Percentiles rank a stretch among this genome's conserved stretches.
phyloP scores from a whole-genome alignment of 2,888 invertebrate genomes.

The Ophraella communa region DNA sequence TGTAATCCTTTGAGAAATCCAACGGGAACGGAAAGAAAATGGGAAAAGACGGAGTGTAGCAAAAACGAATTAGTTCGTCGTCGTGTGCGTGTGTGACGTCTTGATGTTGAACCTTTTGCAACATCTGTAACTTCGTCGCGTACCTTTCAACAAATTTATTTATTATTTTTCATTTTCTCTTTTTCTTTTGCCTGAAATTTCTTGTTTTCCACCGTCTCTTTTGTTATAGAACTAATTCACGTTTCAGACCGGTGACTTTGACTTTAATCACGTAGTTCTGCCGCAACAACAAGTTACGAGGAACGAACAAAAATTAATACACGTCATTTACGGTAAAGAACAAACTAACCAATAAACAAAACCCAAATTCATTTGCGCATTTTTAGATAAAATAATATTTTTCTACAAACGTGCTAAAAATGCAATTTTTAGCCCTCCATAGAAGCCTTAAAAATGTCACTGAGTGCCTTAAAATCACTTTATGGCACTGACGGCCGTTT shows the following conservation, averaged over 20 bases:
- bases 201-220: not conserved
- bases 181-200: constrained; percentile 1
- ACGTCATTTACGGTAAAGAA: not conserved
- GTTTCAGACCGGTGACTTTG: not conserved
- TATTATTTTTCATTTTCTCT: constrained; percentile 24
- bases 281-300: not conserved
- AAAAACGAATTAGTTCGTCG: constrained; percentile 44
- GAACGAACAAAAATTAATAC: no score
- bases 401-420: no score
- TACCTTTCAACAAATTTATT: constrained; percentile 33
- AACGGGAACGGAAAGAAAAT: constrained; percentile 27
- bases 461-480: no score
- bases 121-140: constrained; percentile 46
- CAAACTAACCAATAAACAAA: no score
- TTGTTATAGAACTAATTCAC: not conserved
- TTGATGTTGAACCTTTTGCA: constrained; percentile 39
- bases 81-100: constrained; percentile 39
- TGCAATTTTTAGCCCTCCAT: no score
- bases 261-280: not conserved
- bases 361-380: no score
- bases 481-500: no score
- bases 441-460: no score
- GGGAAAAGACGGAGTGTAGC: constrained; percentile 35
- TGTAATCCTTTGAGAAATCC: constrained; percentile 42
- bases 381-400: no score